Evolutionary conservation across 2,888 invertebrate species (phyloP).

Genomic region (Andrena marginata): DNA sequence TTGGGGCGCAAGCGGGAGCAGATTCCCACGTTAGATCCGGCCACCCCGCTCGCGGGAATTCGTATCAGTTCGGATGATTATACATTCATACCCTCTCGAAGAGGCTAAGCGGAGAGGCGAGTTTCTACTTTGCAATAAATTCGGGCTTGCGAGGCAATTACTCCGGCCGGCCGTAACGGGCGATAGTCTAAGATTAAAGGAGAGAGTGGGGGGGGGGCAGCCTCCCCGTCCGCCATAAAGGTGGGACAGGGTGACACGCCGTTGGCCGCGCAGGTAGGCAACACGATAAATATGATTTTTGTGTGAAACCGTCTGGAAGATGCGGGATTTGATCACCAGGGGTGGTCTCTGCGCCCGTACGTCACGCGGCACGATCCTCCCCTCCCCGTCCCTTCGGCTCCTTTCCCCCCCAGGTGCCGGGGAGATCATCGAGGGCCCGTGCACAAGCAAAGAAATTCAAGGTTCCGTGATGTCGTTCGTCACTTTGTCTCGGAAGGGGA

Average conservation of each 20-base stretch:
- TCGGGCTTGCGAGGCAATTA: constrained; percentile 81
- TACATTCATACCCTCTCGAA: constrained; percentile 69
- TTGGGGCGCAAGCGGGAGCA: background rate
- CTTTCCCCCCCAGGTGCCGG: constrained; percentile 53
- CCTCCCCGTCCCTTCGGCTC: background rate
- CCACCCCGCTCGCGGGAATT: constrained; percentile 44
- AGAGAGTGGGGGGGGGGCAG: constrained; percentile 43
- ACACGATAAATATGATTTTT: constrained; percentile 81
- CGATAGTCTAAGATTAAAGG: constrained; percentile 68
- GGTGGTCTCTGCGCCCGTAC: constrained; percentile 83
- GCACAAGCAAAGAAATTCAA: constrained; percentile 70
- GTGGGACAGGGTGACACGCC: constrained; percentile 50
- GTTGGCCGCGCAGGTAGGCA: constrained; percentile 77
- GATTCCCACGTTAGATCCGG: constrained; percentile 56
- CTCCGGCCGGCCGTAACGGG: constrained; percentile 73
- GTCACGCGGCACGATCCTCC: constrained; percentile 74
- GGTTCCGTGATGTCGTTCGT: constrained; percentile 74
- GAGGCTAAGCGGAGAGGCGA: constrained; percentile 67
- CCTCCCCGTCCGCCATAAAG: constrained; percentile 54
- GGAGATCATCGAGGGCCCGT: constrained; percentile 57
- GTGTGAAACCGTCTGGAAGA: constrained; percentile 82
- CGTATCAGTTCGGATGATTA: constrained; percentile 57
- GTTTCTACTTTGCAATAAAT: constrained; percentile 80
- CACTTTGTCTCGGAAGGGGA: constrained; percentile 70
- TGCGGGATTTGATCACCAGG: constrained; percentile 79